Evolutionary conservation across 92 coral and sea anemone species (phyloP), one percentile per base, ranked within the genome.

Genomic region (Porites lobata): DNA sequence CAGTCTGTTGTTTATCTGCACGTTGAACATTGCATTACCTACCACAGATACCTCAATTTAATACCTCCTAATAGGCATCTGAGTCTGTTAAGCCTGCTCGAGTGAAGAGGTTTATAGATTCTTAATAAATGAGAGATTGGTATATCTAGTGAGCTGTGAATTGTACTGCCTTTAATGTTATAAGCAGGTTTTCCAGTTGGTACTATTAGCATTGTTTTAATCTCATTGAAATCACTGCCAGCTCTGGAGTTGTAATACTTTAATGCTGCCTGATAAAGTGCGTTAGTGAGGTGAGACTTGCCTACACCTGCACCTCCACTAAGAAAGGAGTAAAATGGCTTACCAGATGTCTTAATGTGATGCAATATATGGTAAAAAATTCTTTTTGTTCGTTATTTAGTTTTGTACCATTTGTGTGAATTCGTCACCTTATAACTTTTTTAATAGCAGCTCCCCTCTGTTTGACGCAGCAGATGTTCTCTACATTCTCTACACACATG

Each of bases 261-360:
- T 72, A 91, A n/a, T 32, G 90, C 90, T 66, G 94, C 94, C 71
- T 92, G 92, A 88, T 92, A 92, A 20, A 92, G 69, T n/a, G 95
- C 77, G 56, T 87, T 91, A 19, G 87, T 91, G 14, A 91, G 77
- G 68, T 81, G 91, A 51, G 85, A 88, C 78, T 91, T 91, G 43
- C 94, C 94, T 21, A 91, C 92, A 22, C 92, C 95, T 21, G 90
- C 93, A 14, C 94, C 90, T n/a, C 92, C 92, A 92, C 78, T 53
- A 1, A 88, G 76, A 67, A 90, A 91, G 32, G 29, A 82, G 57
- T 87, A 86, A 50, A 91, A 82, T 69, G 87, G 79, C 38, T 78
- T 78, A 26, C 88, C 89, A 13, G 92, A 83, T 75, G 89, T 87
- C 43, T 91, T 87, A 1, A 91, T 69, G 0, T 87, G 75, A 75